Base-by-base conservation (phyloP, 2,797 vertebrate species). In the Tangara arthus region DNA sequence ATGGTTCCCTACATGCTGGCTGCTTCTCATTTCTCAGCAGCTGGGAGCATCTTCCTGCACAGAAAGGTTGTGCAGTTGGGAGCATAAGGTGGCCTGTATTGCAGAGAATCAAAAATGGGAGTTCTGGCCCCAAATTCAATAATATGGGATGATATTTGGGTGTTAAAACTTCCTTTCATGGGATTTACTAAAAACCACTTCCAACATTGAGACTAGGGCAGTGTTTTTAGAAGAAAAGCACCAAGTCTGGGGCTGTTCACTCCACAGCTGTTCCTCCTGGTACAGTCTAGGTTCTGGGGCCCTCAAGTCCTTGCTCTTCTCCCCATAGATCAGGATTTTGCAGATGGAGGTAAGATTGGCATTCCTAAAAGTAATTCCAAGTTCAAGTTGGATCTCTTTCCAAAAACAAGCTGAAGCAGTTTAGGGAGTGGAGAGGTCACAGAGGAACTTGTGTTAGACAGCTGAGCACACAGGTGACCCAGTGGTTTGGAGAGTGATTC, bases 181-280 rank as follows among this genome's bases (percentile, higher is more conserved):
- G 21, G n/a, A 41, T 50, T 47, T 71, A 28, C 44, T 79, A 50
- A 57, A 14, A 12, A 3, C 12, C 44, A 41, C 15, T 23, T 9
- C 2, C 2, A 49, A 6, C 5, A 9, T 2, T 11, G 22, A 87
- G 50, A 75, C n/a, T 26, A 81, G 57, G 42, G 32, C 63, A 71
- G 42, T 4, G 2, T 53, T 46, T 12, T 8, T 1, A 37, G 49
- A 32, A 32, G 41, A 50, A 41, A 11, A 63, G 42, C 65, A 12
- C 41, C 0, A 2, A 34, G 34, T 8, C 6, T 16, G 32, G 28
- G 32, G 9, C 44, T 27, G 2, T 5, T 16, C 61, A 21, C 14
- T 70, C 27, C 32, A 17, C 50, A 63, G 56, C 28, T 47, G 8
- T 39, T 75, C 27, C 66, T 87, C 66, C 11, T 19, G 71, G 21